phyloP scores from a whole-genome alignment of 1,140 invertebrate species.

The Ceratina japonica region DNA sequence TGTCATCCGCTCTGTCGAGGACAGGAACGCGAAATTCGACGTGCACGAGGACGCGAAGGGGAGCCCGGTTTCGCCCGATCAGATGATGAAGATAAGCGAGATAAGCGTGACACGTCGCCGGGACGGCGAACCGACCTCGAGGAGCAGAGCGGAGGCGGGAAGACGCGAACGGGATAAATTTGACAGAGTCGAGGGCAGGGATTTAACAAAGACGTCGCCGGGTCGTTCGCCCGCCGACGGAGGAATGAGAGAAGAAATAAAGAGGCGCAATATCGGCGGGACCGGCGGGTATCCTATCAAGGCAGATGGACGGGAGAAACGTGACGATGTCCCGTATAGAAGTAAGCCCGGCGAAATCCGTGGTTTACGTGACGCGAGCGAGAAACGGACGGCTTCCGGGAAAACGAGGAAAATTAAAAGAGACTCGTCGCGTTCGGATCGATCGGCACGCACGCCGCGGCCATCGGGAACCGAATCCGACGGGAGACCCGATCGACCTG shows the following conservation, averaged over 20 bases:
- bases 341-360: constrained; percentile 10
- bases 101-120: constrained; percentile 7
- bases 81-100: neutral
- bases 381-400: constrained; percentile 32
- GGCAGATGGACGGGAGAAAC: constrained; percentile 39
- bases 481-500: neutral
- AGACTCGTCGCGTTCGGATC: constrained; percentile 1
- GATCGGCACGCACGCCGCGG: neutral
- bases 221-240: neutral
- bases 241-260: constrained; percentile 14
- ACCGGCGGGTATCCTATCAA: constrained; percentile 9
- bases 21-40: neutral
- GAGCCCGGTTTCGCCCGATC: neutral
- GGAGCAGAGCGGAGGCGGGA: neutral
- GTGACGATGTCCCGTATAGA: constrained; percentile 46
- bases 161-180: constrained; percentile 8
- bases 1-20: neutral
- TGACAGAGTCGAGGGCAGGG: constrained; percentile 3
- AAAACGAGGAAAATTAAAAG: constrained; percentile 46
- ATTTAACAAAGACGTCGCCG: constrained; percentile 26
- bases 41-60: neutral
- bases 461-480: neutral
- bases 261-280: constrained; percentile 30
- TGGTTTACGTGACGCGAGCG: constrained; percentile 42
- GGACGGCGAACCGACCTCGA: neutral